Base-by-base conservation (phyloP, 2,113 vertebrate species). In the Meleagris gallopavo region DNA sequence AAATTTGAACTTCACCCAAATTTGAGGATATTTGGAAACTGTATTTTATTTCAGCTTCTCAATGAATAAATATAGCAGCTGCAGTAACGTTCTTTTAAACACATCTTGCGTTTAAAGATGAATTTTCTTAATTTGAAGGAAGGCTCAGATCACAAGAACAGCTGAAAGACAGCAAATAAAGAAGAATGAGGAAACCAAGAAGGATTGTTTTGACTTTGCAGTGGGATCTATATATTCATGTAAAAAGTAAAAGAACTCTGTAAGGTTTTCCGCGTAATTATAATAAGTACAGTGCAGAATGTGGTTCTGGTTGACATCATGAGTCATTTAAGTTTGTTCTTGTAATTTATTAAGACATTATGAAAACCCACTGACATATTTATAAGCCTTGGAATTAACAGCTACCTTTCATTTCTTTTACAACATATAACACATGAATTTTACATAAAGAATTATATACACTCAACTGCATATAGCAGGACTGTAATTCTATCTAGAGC, bases 351-450 rank as follows among this genome's bases (percentile, higher is more conserved):
- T 97, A 97, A 97, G 95, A 97, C 89, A 93, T 95, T 91, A 79
- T 94, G 95, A 97, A 97, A 97, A 97, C 84, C 38, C 85, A 97
- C 90, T 97, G 97, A 97, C 96, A 95, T 93, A 97, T 97, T 98
- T 98, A 97, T 95, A 97, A 94, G 95, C 74, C 80, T 97, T 97
- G 91, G 95, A 97, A 97, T 98, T 97, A 98, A 97, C 93, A 94
- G 92, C 90, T 94, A 96, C 95, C 94, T 97, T 96, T 95, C 94
- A 95, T 97, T 97, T 90, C 75, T 96, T 97, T 95, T 89, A 95
- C 70, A 96, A 89, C 93, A 94, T 72, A 52, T 61, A 77, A 85
- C 85, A 94, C 77, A 73, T 72, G 72, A 87, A 89, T 88, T 92
- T 96, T 76, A 83, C 74, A 66, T 79, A 67, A 74, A 88, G 89